These are phyloP conservation scores for Enteromius argenteus DNA, from an alignment of 2,797 vertebrate species.

Conservation along the genomic window DNA sequence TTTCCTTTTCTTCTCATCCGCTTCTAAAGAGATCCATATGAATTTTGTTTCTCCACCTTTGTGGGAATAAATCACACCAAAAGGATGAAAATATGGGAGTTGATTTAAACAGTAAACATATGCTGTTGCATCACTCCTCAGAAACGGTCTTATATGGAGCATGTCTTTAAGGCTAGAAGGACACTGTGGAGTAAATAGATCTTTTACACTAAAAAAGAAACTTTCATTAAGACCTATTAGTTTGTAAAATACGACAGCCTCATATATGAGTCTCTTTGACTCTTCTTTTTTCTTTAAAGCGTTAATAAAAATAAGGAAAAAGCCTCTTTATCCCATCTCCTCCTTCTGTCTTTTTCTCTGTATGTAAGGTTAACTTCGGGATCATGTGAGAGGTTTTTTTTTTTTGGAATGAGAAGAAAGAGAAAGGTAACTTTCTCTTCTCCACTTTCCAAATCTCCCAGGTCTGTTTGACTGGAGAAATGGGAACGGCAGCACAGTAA, in stretches of 20 bases:
- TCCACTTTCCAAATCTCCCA: constrained; percentile 63
- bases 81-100: constrained; percentile 4
- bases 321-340: constrained; percentile 58
- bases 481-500: constrained; percentile 54
- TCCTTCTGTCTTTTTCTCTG: constrained; percentile 53
- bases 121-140: constrained; percentile 10
- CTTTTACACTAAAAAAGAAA: constrained; percentile 41
- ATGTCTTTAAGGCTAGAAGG: background rate
- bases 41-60: constrained; percentile 9
- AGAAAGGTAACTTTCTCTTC: constrained; percentile 71
- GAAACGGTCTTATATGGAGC: background rate
- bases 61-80: constrained; percentile 4
- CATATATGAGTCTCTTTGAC: constrained; percentile 78
- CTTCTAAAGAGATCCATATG: background rate
- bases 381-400: constrained; percentile 71
- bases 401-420: constrained; percentile 71
- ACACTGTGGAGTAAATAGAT: constrained; percentile 34
- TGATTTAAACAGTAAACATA: constrained; percentile 28
- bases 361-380: constrained; percentile 73
- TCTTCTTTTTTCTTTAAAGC: constrained; percentile 75
- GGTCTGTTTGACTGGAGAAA: constrained; percentile 64
- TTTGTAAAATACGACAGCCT: constrained; percentile 72
- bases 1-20: background rate
- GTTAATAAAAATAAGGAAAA: constrained; percentile 64
- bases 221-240: constrained; percentile 55